phyloP scores from a whole-genome alignment of 2,888 invertebrate species.

The Macrosoma leucophasiata region DNA sequence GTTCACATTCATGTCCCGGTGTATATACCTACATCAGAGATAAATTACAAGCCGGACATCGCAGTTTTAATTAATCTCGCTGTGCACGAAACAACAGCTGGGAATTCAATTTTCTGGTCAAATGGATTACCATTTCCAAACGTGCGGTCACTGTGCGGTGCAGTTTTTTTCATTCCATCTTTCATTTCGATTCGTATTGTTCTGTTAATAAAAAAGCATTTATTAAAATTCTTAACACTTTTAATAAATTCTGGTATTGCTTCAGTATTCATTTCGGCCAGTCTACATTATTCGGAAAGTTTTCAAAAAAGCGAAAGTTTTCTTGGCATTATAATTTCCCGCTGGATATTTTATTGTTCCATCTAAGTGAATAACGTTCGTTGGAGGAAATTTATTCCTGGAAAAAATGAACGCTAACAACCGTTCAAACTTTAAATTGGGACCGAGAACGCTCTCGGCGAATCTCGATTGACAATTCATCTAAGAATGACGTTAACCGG shows the following conservation, averaged over 20 bases:
- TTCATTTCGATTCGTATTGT: slow-evolving; percentile 11
- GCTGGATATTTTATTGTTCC: slow-evolving; percentile 36
- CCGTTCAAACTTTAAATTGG: slow-evolving; percentile 42
- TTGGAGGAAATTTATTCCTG: slow-evolving; percentile 22
- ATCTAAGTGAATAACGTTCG: slow-evolving; percentile 35
- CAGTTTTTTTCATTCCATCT: slow-evolving; percentile 26
- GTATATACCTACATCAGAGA: slow-evolving; percentile 21
- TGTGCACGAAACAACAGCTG: slow-evolving; percentile 42
- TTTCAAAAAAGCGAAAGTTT: too few species aligned
- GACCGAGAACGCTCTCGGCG: slow-evolving; percentile 27
- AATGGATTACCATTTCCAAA: slow-evolving; percentile 42
- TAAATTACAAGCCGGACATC: slow-evolving; percentile 30
- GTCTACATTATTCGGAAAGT: not conserved
- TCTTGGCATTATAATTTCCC: slow-evolving; percentile 21
- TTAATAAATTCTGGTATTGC: too few species aligned
- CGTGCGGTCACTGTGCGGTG: slow-evolving; percentile 32
- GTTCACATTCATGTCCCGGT: too few species aligned
- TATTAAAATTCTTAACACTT: not conserved
- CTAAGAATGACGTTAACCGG: slow-evolving; percentile 19
- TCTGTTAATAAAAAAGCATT: not conserved
- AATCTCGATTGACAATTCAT: slow-evolving; percentile 31
- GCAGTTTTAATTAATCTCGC: slow-evolving; percentile 49
- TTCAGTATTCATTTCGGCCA: not conserved
- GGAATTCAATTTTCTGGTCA: slow-evolving; percentile 58
- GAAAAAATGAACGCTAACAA: slow-evolving; percentile 33